A percentile compares a stretch with the other conserved stretches of the same genome.
These are phyloP conservation scores for Cheilosia variabilis DNA, from an alignment of 2,888 invertebrate genomes.

Conservation along the genomic window DNA sequence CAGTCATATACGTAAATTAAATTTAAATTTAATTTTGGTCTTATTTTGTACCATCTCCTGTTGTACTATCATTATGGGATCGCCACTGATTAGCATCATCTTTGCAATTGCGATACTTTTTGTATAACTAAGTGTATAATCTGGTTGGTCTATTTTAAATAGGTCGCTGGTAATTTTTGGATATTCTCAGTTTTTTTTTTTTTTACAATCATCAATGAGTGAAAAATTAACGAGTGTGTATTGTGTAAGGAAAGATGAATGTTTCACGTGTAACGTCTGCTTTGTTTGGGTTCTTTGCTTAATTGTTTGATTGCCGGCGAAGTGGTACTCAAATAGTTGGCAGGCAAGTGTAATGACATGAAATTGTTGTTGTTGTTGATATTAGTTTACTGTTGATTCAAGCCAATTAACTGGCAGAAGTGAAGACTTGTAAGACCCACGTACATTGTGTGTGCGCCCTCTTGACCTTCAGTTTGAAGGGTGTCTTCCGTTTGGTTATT, in stretches of 20 bases:
- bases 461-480: slow-evolving; percentile 68
- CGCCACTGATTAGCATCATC: slow-evolving; percentile 53
- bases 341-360: slow-evolving; percentile 49
- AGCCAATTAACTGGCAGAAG: slow-evolving; percentile 32
- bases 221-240: slow-evolving; percentile 5
- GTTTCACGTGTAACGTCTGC: slow-evolving; percentile 49
- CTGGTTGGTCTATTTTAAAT: slow-evolving; percentile 29
- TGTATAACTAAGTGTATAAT: slow-evolving; percentile 10
- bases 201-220: slow-evolving; percentile 33
- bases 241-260: background rate
- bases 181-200: background rate
- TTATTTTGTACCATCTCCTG: slow-evolving; percentile 33
- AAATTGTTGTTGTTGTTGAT: slow-evolving; percentile 10
- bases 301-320: slow-evolving; percentile 53
- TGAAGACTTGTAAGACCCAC: slow-evolving; percentile 24
- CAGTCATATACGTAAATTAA: slow-evolving; percentile 31
- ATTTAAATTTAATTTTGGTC: slow-evolving; percentile 52
- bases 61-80: slow-evolving; percentile 28
- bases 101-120: slow-evolving; percentile 48
- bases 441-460: slow-evolving; percentile 17
- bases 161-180: slow-evolving; percentile 22
- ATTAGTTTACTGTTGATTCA: slow-evolving; percentile 35
- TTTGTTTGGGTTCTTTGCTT: slow-evolving; percentile 34
- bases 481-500: slow-evolving; percentile 49
- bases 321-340: slow-evolving; percentile 11